Evolutionary conservation across 1,140 invertebrate species (phyloP).

Genomic region (Pissodes strobi): DNA sequence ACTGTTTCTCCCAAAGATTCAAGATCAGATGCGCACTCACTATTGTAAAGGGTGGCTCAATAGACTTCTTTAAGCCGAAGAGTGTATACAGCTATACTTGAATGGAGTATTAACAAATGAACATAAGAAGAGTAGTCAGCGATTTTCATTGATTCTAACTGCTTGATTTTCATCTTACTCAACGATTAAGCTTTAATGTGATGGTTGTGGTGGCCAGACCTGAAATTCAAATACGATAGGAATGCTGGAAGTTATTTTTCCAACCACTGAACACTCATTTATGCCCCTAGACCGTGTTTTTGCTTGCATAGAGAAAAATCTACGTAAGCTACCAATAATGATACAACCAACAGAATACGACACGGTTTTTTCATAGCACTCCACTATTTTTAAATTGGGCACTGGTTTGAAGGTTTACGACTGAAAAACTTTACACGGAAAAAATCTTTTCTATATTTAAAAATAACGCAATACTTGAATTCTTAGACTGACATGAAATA

Average conservation of each 20-base stretch:
- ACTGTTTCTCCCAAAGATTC: background rate
- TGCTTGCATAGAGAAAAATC: background rate
- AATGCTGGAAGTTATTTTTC: constrained; percentile 6
- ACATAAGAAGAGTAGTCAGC: background rate
- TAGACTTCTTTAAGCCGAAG: no score
- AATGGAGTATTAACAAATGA: background rate
- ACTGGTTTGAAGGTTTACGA: background rate
- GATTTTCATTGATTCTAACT: background rate
- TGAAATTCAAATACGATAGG: no score
- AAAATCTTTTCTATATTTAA: no score
- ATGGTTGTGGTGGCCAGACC: background rate
- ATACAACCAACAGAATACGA: background rate
- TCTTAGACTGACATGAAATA: no score
- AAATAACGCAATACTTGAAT: no score
- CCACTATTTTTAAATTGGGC: no score
- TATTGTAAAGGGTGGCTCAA: background rate
- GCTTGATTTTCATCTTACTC: constrained; percentile 1
- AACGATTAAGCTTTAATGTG: background rate
- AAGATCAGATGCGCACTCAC: background rate
- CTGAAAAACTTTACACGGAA: constrained; percentile 5
- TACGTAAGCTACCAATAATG: background rate
- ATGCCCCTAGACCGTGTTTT: background rate
- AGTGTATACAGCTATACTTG: background rate
- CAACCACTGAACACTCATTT: background rate
- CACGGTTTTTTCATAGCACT: background rate